Conservation (phyloP, 2,113 vertebrate species). For the Alethe diademata region DNA sequence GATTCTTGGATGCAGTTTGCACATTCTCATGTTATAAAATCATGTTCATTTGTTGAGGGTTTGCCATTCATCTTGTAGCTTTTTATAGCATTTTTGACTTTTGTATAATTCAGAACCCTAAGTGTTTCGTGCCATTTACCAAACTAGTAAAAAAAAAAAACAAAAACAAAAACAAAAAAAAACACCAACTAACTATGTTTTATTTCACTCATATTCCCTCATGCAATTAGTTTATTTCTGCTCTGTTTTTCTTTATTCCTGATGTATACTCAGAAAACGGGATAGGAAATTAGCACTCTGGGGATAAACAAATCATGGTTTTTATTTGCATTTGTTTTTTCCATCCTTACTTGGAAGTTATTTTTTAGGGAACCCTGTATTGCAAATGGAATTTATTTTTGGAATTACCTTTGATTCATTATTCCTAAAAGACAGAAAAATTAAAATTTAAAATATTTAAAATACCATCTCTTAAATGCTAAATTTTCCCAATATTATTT, state of each 20-base stretch:
- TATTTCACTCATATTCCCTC: background rate
- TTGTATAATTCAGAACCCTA: background rate
- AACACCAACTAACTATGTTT: background rate
- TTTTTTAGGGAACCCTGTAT: background rate
- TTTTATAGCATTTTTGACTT: background rate
- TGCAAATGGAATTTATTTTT: background rate
- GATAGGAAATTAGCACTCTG: background rate
- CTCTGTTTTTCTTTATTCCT: background rate
- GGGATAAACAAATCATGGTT: background rate
- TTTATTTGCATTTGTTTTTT: background rate
- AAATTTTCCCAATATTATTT: background rate
- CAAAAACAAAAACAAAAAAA: background rate
- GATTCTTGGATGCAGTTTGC: background rate
- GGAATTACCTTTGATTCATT: background rate
- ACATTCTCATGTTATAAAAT: background rate
- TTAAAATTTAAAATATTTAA: background rate
- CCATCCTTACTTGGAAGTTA: background rate
- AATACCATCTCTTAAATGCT: background rate
- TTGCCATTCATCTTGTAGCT: background rate
- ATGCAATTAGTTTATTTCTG: background rate
- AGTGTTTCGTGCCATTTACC: background rate
- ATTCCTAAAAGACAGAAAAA: background rate
- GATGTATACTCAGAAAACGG: background rate
- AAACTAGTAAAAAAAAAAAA: background rate
- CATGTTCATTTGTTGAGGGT: background rate